Percentiles rank a stretch among this genome's conserved stretches.
phyloP scores from a whole-genome alignment of 2,888 invertebrate genomes.

The Omphaloscelis lunosa region DNA sequence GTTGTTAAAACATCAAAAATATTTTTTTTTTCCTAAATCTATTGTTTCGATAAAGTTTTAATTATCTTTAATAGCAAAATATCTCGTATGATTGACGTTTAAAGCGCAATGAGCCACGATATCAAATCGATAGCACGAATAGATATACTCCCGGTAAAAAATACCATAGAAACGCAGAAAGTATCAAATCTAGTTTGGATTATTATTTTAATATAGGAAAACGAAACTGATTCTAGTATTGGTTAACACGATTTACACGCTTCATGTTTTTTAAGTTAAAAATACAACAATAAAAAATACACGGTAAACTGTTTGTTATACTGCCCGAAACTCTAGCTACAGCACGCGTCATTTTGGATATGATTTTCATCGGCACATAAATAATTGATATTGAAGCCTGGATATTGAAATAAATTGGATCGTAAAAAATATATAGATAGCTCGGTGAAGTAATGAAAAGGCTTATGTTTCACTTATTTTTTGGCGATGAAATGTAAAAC shows the following conservation, averaged over 20 bases:
- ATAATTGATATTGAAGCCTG: slow-evolving; percentile 40
- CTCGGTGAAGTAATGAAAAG: slow-evolving; percentile 25
- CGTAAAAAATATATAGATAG: slow-evolving; percentile 26
- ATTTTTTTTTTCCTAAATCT: not conserved
- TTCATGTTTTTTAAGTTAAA: slow-evolving; percentile 6
- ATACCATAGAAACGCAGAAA: not conserved
- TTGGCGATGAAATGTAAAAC: slow-evolving; percentile 19
- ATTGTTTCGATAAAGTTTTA: not conserved
- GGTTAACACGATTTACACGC: not conserved
- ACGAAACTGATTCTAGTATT: not conserved
- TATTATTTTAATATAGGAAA: slow-evolving; percentile 10
- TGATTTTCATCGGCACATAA: slow-evolving; percentile 31
- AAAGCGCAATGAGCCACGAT: not conserved
- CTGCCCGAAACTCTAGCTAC: slow-evolving; percentile 4
- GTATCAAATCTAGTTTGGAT: too few species aligned
- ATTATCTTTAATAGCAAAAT: not conserved
- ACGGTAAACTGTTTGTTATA: not conserved
- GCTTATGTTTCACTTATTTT: slow-evolving; percentile 27
- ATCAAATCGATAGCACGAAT: not conserved
- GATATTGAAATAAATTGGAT: slow-evolving; percentile 46
- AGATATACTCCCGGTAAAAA: not conserved
- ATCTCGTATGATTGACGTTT: not conserved
- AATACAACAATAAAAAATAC: not conserved
- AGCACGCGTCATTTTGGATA: not conserved
- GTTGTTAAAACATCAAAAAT: not conserved